Evolutionary conservation across 2,888 invertebrate species (phyloP).

Genomic region (Ditula angustiorana): DNA sequence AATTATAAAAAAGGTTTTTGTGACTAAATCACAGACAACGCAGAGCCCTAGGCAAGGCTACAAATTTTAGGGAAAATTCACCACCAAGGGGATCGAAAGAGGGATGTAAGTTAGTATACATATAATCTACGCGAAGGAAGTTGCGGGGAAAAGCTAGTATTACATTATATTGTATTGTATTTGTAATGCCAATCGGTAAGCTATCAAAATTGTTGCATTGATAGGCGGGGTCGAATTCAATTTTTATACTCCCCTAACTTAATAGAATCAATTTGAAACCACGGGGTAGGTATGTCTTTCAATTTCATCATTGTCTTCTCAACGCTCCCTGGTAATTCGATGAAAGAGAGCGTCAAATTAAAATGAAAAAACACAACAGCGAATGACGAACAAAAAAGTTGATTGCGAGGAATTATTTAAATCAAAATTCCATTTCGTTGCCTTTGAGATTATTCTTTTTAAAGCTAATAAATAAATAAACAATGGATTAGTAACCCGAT

Average conservation of each 20-base stretch:
- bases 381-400: slow-evolving; percentile 38
- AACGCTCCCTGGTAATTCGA: slow-evolving; percentile 27
- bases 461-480: slow-evolving; percentile 47
- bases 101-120: too few relatives aligned
- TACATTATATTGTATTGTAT: too few relatives aligned
- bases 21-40: too few relatives aligned
- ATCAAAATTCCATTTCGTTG: slow-evolving; percentile 47
- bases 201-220: not conserved
- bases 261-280: slow-evolving; percentile 25
- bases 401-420: slow-evolving; percentile 34
- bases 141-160: too few relatives aligned
- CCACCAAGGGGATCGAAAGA: too few relatives aligned
- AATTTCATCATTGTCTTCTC: slow-evolving; percentile 34
- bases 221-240: not conserved
- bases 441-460: slow-evolving; percentile 49
- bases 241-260: not conserved
- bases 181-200: too few relatives aligned
- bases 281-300: slow-evolving; percentile 27
- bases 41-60: too few relatives aligned
- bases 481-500: not conserved
- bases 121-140: too few relatives aligned
- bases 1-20: too few relatives aligned
- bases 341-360: slow-evolving; percentile 33
- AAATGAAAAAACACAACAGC: slow-evolving; percentile 39
- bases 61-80: too few relatives aligned